These are phyloP conservation scores for Amblyopsis rosae DNA, from an alignment of 2,113 vertebrate genomes.

Conservation along the genomic window DNA sequence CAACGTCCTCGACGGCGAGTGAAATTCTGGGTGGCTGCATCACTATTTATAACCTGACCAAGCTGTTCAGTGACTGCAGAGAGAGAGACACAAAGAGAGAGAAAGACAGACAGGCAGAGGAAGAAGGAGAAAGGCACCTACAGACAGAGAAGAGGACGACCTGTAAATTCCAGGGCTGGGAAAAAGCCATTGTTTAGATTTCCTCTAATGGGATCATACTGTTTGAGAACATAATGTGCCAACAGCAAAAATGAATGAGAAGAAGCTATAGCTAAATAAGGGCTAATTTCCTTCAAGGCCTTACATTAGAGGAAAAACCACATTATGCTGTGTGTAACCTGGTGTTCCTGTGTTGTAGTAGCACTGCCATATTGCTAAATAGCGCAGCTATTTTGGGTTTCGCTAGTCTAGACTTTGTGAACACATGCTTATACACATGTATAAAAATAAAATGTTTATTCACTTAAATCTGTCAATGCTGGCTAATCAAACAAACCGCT, in stretches of 20 bases:
- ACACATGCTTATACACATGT: too few relatives aligned
- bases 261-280: background rate
- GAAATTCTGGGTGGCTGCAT: constrained; percentile 67
- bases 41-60: constrained; percentile 73
- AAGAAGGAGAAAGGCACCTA: background rate
- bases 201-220: constrained; percentile 20
- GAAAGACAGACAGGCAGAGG: constrained; percentile 1
- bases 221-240: background rate
- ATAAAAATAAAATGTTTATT: too few relatives aligned
- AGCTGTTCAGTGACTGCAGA: constrained; percentile 62
- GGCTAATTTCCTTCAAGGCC: background rate
- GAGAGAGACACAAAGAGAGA: constrained; percentile 44
- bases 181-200: constrained; percentile 39
- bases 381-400: too few relatives aligned
- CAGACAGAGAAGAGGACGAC: background rate
- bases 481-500: background rate
- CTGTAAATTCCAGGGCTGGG: background rate
- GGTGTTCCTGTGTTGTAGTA: too few relatives aligned
- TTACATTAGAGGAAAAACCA: background rate
- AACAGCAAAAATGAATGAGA: background rate
- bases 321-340: too few relatives aligned
- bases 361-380: too few relatives aligned
- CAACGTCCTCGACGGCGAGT: constrained; percentile 58
- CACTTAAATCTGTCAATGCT: constrained; percentile 4
- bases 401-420: too few relatives aligned